Conservation (phyloP, 2,113 vertebrate genomes). For the Coturnix japonica region DNA sequence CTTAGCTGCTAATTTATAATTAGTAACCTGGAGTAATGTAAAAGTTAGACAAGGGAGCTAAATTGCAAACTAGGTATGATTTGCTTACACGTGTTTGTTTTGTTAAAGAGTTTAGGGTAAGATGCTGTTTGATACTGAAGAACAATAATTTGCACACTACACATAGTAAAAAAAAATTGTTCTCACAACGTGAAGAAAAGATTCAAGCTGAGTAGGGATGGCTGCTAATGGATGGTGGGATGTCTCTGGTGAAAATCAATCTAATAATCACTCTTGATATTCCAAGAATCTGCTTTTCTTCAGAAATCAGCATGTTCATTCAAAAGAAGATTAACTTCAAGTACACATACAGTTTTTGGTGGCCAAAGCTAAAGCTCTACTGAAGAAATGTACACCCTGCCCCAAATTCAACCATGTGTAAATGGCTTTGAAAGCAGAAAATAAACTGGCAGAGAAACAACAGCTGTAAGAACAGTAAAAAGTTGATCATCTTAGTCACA, state of each 20-base stretch:
- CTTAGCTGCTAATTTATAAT: conserved; percentile 19
- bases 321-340: not conserved
- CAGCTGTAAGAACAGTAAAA: not conserved
- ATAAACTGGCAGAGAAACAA: not conserved
- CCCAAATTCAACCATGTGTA: not conserved
- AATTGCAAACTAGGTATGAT: not conserved
- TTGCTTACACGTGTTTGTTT: not conserved
- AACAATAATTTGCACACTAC: not conserved
- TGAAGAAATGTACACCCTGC: not conserved
- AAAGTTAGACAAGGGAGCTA: not conserved
- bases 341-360: not conserved
- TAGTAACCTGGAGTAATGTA: not conserved
- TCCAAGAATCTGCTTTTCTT: not conserved
- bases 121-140: not conserved
- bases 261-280: not conserved
- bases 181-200: not conserved
- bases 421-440: not conserved
- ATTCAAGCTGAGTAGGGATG: not conserved
- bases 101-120: not conserved
- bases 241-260: not conserved
- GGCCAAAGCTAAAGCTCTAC: not conserved
- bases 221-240: not conserved
- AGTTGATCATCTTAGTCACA: not conserved
- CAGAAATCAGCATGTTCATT: not conserved
- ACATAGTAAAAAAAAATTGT: not conserved